Percentiles rank a stretch among this genome's conserved stretches.
Evolutionary conservation across 2,888 invertebrate genomes (phyloP).

Genomic region (Lamellibrachia satsuma): DNA sequence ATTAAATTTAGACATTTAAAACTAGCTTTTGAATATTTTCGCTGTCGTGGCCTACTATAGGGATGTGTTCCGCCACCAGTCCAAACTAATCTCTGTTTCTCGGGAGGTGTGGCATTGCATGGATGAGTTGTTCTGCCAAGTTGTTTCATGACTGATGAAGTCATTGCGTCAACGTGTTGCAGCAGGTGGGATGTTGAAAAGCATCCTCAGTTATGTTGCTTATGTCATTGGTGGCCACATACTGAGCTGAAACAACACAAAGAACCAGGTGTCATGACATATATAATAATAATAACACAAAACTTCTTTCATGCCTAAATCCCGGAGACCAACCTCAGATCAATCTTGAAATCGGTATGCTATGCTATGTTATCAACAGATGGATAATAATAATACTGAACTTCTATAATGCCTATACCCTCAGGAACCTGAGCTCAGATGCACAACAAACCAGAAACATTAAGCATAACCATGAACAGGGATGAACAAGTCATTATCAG

Average conservation of each 20-base stretch:
- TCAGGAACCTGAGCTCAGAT: no score
- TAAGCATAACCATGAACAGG: no score
- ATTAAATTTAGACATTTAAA: not conserved
- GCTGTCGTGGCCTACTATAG: not conserved
- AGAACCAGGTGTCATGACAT: not conserved
- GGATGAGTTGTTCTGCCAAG: not conserved
- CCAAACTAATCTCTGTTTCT: constrained; percentile 19
- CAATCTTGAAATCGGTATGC: no score
- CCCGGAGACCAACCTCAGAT: no score
- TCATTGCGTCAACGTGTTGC: not conserved
- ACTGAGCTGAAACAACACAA: constrained; percentile 24
- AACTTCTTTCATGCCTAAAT: no score
- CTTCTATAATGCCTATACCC: no score
- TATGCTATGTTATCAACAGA: no score
- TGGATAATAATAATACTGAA: no score
- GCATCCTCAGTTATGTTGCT: not conserved
- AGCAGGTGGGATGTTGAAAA: not conserved
- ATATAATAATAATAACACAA: no score
- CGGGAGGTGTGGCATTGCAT: constrained; percentile 13
- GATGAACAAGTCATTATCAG: no score
- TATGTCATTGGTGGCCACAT: not conserved
- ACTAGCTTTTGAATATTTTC: not conserved
- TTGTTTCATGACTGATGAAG: constrained; percentile 17
- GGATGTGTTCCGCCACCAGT: constrained; percentile 19
- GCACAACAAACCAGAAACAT: no score